These are phyloP conservation scores for Opisthograptis luteolata DNA, from an alignment of 2,888 invertebrate genomes.

Conservation along the genomic window DNA sequence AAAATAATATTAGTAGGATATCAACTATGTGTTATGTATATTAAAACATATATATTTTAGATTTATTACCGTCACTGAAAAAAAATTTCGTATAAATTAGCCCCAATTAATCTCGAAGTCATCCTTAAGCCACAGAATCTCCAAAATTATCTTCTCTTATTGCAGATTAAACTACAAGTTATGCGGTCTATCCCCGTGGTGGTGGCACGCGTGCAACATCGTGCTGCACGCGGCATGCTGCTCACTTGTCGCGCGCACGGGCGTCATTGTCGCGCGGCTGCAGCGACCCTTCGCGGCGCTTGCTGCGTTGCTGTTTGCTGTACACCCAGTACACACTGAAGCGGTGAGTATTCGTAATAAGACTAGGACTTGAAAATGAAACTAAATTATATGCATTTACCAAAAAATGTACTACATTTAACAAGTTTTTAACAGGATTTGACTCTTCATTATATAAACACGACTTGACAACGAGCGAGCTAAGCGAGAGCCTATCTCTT, in stretches of 20 bases:
- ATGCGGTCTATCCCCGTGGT: conserved; percentile 88
- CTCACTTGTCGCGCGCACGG: conserved; percentile 88
- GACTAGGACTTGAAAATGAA: background rate
- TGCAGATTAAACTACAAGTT: conserved; percentile 90
- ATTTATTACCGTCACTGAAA: too few relatives aligned
- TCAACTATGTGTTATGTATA: too few relatives aligned
- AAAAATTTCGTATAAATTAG: too few relatives aligned
- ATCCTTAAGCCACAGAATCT: too few relatives aligned
- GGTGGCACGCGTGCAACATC: conserved; percentile 93
- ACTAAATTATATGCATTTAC: background rate
- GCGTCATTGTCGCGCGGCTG: conserved; percentile 87
- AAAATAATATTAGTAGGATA: too few relatives aligned
- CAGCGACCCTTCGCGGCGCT: conserved; percentile 88
- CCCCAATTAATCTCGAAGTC: too few relatives aligned
- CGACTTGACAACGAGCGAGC: too few relatives aligned
- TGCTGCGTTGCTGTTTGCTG: conserved; percentile 91
- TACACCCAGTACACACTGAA: conserved; percentile 95
- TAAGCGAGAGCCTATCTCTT: too few relatives aligned
- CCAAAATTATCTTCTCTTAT: conserved; percentile 43
- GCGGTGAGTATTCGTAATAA: conserved; percentile 87
- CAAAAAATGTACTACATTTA: too few relatives aligned
- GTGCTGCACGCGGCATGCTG: conserved; percentile 90
- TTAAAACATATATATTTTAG: too few relatives aligned
- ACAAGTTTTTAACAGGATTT: too few relatives aligned
- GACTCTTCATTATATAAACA: too few relatives aligned